Percentiles rank a stretch among this genome's conserved stretches.
These are phyloP conservation scores for Chrysotoxum bicinctum DNA, from an alignment of 2,888 invertebrate species.

Conservation along the genomic window DNA sequence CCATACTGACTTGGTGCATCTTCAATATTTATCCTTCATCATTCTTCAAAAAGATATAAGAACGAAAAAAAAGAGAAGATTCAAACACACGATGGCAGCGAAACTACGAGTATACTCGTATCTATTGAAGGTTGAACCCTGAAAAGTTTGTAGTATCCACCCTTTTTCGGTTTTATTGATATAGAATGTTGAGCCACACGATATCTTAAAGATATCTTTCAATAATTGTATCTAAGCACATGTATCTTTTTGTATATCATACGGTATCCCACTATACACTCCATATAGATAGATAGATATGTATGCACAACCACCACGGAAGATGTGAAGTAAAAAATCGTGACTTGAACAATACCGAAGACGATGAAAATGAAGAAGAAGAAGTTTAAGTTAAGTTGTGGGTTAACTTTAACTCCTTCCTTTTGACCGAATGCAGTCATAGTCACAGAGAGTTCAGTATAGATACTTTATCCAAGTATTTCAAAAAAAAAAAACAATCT, in stretches of 20 bases:
- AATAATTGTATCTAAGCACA: conserved; percentile 72
- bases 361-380: conserved; percentile 67
- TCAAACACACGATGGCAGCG: conserved; percentile 16
- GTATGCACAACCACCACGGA: conserved; percentile 27
- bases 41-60: conserved; percentile 48
- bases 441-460: conserved; percentile 60
- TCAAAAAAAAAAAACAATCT: conserved; percentile 62
- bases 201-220: conserved; percentile 70
- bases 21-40: conserved; percentile 66
- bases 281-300: neutral
- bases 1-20: conserved; percentile 29
- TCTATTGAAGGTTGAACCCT: conserved; percentile 33
- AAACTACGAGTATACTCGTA: neutral
- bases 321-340: conserved; percentile 77
- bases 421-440: conserved; percentile 64
- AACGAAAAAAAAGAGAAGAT: neutral
- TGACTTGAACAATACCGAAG: conserved; percentile 81
- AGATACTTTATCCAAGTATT: conserved; percentile 47
- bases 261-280: conserved; percentile 57
- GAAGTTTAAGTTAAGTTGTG: conserved; percentile 23
- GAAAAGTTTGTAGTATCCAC: conserved; percentile 75
- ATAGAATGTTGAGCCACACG: conserved; percentile 75
- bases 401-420: conserved; percentile 57
- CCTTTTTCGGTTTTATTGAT: conserved; percentile 81
- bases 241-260: conserved; percentile 16